Percentiles rank a stretch among this genome's conserved stretches.
Evolutionary conservation across 2,888 invertebrate species (phyloP).

Genomic region (Hyposoter didymator): DNA sequence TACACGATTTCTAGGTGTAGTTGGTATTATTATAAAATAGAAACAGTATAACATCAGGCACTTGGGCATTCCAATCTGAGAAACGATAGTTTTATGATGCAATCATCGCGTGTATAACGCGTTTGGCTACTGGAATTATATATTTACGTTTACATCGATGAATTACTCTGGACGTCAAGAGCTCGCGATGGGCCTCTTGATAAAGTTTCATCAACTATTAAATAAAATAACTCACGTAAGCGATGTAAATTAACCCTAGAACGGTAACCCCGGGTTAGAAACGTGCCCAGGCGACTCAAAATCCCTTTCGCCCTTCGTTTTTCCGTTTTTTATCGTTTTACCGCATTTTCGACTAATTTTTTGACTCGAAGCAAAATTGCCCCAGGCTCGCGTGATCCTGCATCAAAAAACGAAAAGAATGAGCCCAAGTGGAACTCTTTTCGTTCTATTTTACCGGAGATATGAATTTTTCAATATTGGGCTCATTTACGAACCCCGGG

Average conservation of each 20-base stretch:
- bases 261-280: too few species aligned
- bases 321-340: too few species aligned
- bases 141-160: conserved; percentile 32
- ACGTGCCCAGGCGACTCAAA: too few species aligned
- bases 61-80: conserved; percentile 59
- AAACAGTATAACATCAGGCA: conserved; percentile 69
- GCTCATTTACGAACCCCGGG: too few species aligned
- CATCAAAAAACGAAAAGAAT: too few species aligned
- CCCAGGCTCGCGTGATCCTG: too few species aligned
- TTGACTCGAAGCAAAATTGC: too few species aligned
- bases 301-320: too few species aligned
- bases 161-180: conserved; percentile 27
- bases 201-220: conserved; percentile 67
- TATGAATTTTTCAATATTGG: too few species aligned
- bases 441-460: too few species aligned
- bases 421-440: too few species aligned
- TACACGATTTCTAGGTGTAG: conserved; percentile 74
- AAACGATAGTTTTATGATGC: conserved; percentile 35
- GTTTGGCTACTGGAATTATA: conserved; percentile 48
- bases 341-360: too few species aligned
- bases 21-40: conserved; percentile 74
- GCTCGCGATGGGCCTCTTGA: conserved; percentile 5
- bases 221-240: conserved; percentile 71
- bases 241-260: conserved; percentile 64
- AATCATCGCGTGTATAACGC: conserved; percentile 54